A percentile compares a stretch with the other conserved stretches of the same genome.
Evolutionary conservation across 2,888 invertebrate genomes (phyloP).

Genomic region (Synergus laeviventris): DNA sequence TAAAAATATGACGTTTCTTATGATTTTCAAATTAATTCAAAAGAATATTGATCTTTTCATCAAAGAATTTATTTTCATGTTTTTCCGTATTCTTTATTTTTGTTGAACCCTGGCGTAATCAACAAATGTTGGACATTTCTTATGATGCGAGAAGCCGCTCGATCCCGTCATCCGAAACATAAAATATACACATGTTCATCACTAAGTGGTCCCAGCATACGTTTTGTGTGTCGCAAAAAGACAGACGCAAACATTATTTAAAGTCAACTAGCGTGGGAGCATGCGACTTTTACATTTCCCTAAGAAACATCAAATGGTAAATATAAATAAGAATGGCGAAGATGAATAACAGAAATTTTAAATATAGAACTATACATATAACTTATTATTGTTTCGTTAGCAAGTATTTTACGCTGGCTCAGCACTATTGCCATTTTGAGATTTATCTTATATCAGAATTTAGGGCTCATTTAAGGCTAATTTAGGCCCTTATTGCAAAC

Average conservation of each 20-base stretch:
- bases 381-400: too few relatives aligned
- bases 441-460: too few relatives aligned
- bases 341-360: too few relatives aligned
- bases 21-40: too few relatives aligned
- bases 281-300: neutral
- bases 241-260: neutral
- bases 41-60: neutral
- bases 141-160: neutral
- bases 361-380: too few relatives aligned
- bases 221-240: conserved; percentile 11
- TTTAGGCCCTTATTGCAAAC: too few relatives aligned
- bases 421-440: too few relatives aligned
- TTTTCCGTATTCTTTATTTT: neutral
- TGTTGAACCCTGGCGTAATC: neutral
- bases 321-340: too few relatives aligned
- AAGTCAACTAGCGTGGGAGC: conserved; percentile 25
- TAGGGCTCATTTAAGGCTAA: too few relatives aligned
- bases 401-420: too few relatives aligned
- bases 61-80: neutral
- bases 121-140: neutral
- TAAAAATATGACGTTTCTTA: too few relatives aligned
- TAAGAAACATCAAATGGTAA: neutral
- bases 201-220: conserved; percentile 8
- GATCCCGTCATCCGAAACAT: neutral
- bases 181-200: conserved; percentile 16